A percentile compares a stretch with the other conserved stretches of the same genome.
phyloP scores from a whole-genome alignment of 2,797 vertebrate species.

The Nothura maculosa region DNA sequence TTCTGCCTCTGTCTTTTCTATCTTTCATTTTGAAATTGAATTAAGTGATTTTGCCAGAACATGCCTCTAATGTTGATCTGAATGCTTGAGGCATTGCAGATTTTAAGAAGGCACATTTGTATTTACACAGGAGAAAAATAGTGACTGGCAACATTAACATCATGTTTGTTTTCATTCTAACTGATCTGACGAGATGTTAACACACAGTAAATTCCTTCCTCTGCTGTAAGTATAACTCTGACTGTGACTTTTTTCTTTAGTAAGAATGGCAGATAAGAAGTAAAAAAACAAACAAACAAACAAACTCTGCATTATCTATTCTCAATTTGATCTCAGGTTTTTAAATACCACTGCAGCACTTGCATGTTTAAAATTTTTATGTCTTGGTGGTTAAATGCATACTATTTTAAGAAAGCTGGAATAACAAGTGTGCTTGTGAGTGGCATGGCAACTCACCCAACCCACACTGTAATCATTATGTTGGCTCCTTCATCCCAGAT shows the following conservation, averaged over 20 bases:
- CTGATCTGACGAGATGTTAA: background rate
- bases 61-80: background rate
- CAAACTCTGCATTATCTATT: background rate
- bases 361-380: background rate
- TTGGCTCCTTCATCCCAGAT: background rate
- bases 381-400: rapidly evolving
- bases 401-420: background rate
- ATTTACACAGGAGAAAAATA: background rate
- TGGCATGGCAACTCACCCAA: rapidly evolving
- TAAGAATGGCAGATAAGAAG: background rate
- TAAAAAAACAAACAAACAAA: too few species aligned
- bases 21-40: slow-evolving; percentile 4
- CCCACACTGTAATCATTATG: background rate
- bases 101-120: background rate
- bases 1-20: background rate
- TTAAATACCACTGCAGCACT: background rate
- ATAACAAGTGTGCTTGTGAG: rapidly evolving
- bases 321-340: background rate
- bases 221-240: background rate
- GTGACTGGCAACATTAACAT: background rate
- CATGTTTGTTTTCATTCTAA: slow-evolving; percentile 35
- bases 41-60: background rate
- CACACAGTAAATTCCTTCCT: background rate
- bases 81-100: background rate
- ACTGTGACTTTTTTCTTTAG: background rate